Base-by-base conservation (phyloP, 53 echinoderm and acorn worm species). In the Echinarachnius parma region DNA sequence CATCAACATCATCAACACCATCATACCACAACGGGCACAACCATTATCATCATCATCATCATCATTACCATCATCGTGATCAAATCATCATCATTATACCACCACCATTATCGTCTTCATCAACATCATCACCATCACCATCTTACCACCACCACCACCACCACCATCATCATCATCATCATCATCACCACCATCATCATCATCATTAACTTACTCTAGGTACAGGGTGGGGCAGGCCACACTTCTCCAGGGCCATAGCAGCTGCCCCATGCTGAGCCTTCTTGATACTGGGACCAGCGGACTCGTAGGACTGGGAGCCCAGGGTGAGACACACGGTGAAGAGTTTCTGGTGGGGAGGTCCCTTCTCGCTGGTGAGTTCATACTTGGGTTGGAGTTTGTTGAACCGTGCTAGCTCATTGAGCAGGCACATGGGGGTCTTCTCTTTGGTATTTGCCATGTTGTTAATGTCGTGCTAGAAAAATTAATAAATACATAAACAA, bases 401-500 rank as follows among this genome's bases (percentile, higher is more conserved):
- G 78, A 81, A 96, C 4, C 96, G 91, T 60, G 87, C 96, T 28
- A 96, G 75, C 69, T 88, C 88, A 62, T 96, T 96, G 58, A 96
- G 88, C 60, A 88, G 96, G 84, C 96, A 91, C 96, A 96, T 96
- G 76, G 96, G 91, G 59, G 96, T 96, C 81, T 91, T 96, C 91
- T 96, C 96, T 96, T 96, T 96, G 96, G 96, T 75, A 91, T 96
- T 96, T 96, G 96, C 96, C 96, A 96, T 84, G 84, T 69, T 69
- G 36, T 53, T 53, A 53, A 29, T 28, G 28, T 67, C 68, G n/a
- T n/a, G n/a, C 50, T 67, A 22, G n/a, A n/a, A n/a, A n/a, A n/a
- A n/a, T n/a, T n/a, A n/a, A n/a, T n/a, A n/a, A n/a, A 13, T 19
- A 21, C n/a, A 19, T 10, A n/a, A n/a, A n/a, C n/a, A n/a, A n/a